A percentile compares a stretch with the other conserved stretches of the same genome.
Evolutionary conservation across 2,888 invertebrate genomes (phyloP).

Genomic region (Scaptodrosophila latifasciaeformis): DNA sequence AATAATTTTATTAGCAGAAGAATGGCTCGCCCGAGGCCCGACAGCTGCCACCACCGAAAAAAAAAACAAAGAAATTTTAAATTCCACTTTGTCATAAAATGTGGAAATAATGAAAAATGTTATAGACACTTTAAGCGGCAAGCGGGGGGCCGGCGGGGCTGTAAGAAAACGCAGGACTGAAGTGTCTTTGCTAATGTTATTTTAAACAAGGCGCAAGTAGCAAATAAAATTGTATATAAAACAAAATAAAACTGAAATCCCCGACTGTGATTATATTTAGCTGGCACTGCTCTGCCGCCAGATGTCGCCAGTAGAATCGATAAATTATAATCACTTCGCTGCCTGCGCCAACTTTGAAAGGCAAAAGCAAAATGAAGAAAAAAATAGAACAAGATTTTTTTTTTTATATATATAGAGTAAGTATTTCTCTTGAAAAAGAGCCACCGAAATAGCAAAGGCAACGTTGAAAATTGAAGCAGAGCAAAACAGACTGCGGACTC

Average conservation of each 20-base stretch:
- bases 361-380: too few species aligned
- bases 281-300: constrained; percentile 15
- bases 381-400: too few species aligned
- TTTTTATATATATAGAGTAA: too few species aligned
- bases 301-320: constrained; percentile 44
- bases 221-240: constrained; percentile 3
- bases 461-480: constrained; percentile 36
- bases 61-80: constrained; percentile 46
- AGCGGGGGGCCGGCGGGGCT: too few species aligned
- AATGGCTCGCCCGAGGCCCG: constrained; percentile 7
- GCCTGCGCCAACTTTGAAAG: too few species aligned
- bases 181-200: constrained; percentile 33
- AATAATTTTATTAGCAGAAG: constrained; percentile 59
- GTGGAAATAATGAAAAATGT: constrained; percentile 52
- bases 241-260: too few species aligned
- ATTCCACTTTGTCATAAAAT: constrained; percentile 59
- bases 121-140: too few species aligned
- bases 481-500: constrained; percentile 1
- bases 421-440: too few species aligned
- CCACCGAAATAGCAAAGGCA: too few species aligned
- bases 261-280: constrained; percentile 5
- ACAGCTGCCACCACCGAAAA: not conserved
- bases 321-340: constrained; percentile 50
- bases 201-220: not conserved
- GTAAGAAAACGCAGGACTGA: constrained; percentile 35